A percentile compares a stretch with the other conserved stretches of the same genome.
phyloP scores from a whole-genome alignment of 2,113 vertebrate species.

The Tauraco erythrolophus region DNA sequence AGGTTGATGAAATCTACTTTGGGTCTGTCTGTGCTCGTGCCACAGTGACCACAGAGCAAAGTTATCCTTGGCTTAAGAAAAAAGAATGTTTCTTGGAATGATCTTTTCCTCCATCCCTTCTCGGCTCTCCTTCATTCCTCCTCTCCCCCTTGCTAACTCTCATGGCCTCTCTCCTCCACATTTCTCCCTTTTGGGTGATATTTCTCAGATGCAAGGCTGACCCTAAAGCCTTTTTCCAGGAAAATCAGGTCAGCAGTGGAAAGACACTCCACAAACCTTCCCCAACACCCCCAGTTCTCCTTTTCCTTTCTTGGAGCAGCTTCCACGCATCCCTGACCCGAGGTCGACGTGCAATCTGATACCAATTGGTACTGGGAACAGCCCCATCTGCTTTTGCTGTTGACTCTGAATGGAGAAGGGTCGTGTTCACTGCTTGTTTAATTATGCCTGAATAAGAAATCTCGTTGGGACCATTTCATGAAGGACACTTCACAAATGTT shows the following conservation, averaged over 20 bases:
- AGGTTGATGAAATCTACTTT: background rate
- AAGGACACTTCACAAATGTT: slow-evolving; percentile 39
- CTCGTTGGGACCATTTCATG: background rate
- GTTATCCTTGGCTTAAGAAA: background rate
- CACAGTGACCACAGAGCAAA: background rate
- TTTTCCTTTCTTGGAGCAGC: background rate
- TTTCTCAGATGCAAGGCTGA: background rate
- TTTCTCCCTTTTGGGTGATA: background rate
- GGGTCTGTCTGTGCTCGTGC: background rate
- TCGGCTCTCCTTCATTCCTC: background rate
- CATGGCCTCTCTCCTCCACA: background rate
- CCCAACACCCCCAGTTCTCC: rapidly evolving
- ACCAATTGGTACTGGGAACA: background rate
- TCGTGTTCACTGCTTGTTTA: background rate
- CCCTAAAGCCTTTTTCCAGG: background rate
- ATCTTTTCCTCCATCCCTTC: background rate
- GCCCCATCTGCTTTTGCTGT: background rate
- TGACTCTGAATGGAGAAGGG: background rate
- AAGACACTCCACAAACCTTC: background rate
- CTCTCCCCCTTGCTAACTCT: background rate
- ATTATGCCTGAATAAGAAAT: slow-evolving; percentile 11
- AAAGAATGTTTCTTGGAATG: background rate
- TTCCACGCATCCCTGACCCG: background rate
- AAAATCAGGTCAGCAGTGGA: background rate
- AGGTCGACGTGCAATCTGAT: background rate